Base-by-base conservation (phyloP, 1,140 invertebrate species). In the Neodiprion fabricii region DNA sequence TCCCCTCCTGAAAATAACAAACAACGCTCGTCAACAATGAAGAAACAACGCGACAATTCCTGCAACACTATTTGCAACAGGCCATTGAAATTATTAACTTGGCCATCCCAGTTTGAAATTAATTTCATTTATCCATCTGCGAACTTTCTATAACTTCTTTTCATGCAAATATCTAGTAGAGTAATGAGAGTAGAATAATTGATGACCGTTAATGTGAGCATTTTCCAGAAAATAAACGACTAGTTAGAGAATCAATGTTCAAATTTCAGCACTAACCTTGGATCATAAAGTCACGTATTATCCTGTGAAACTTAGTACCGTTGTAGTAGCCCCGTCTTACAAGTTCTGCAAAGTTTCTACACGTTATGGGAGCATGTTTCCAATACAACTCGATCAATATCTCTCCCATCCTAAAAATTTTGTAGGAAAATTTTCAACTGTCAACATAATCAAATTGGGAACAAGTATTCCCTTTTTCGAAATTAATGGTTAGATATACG, bases 271-370 rank as follows among this genome's bases (percentile, higher is more conserved):
- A 47, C 48, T 74, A 84, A 90, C 91, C 96, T 91, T 98, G 98
- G 81, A 99, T 98, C 97, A 99, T 99, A 87, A 99, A 99, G 88
- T 99, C 96, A 76, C 93, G 86, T 75, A 99, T 99, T 61, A 99
- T 94, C 83, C 98, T 91, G 86, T 99, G 98, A 88, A 99, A 99
- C 83, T 97, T 97, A 9, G 96, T 96, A 74, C 95, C 95, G 88
- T 99, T 98, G 85, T 98, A 99, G 89, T 99, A 99, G 47, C 97
- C 97, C 83, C 97, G 90, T 76, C 96, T 89, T 0, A 94, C 90
- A 48, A 99, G 88, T 89, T 99, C 98, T 72, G 97, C 97, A 90
- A 99, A 99, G 86, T 99, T 99, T 82, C 95, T 90, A 77, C 98
- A 99, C 3, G 98, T 99, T 74, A 94, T 93, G 28, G 98, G 97